Evolutionary conservation across 2,113 vertebrate species (phyloP).

Genomic region (Mellivora capensis): DNA sequence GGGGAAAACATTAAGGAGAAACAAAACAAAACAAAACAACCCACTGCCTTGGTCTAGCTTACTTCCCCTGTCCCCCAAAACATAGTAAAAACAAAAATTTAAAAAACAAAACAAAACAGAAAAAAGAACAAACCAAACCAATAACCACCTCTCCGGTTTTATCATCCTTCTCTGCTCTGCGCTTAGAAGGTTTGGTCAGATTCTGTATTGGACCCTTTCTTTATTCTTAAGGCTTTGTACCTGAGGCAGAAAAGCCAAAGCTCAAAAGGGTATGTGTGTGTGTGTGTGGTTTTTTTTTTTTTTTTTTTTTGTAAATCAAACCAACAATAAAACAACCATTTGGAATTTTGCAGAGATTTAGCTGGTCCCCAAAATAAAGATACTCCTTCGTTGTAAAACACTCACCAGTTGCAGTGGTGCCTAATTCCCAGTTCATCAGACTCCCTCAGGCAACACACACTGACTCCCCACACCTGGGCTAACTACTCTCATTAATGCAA

Average conservation of each 20-base stretch:
- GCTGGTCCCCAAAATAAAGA: constrained; percentile 53
- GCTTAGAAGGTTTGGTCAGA: constrained; percentile 23
- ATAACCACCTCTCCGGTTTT: neutral
- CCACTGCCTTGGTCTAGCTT: constrained; percentile 49
- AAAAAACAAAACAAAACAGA: neutral
- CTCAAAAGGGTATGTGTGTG: neutral
- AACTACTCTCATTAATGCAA: constrained; percentile 39
- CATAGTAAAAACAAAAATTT: constrained; percentile 44
- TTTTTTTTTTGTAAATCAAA: constrained; percentile 45
- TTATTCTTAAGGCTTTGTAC: neutral
- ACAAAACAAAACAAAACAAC: neutral
- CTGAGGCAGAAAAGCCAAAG: constrained; percentile 12
- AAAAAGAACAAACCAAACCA: neutral
- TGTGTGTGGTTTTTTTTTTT: too few relatives aligned
- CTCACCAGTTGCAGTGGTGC: neutral
- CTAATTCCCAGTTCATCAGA: neutral
- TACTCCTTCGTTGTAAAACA: constrained; percentile 7
- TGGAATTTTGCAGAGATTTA: constrained; percentile 46
- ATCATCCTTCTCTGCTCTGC: neutral
- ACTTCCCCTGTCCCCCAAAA: neutral
- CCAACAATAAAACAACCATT: constrained; percentile 32
- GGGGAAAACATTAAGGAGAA: neutral
- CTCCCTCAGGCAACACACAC: neutral
- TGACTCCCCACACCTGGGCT: constrained; percentile 10
- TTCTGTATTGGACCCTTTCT: neutral